phyloP scores from a whole-genome alignment of 2,113 vertebrate species.

The Dinomys branickii region DNA sequence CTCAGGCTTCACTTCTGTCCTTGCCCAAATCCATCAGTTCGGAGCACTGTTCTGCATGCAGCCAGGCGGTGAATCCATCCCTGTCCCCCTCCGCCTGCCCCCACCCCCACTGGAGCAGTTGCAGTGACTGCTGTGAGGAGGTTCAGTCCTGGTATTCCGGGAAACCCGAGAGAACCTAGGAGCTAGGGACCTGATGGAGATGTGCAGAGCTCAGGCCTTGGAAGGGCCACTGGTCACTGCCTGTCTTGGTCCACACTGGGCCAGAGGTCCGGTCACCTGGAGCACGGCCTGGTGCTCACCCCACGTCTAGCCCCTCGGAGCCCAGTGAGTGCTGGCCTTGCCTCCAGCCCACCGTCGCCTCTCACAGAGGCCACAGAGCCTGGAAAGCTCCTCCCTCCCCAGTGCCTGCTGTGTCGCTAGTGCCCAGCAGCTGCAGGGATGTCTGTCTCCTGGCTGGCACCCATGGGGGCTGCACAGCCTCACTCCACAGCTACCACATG shows the following conservation, averaged over 20 bases:
- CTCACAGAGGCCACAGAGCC: neutral
- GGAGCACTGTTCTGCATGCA: neutral
- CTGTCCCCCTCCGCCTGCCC: too few species aligned
- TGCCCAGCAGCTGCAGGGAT: neutral
- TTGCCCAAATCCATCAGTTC: neutral
- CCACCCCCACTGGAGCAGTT: accelerated
- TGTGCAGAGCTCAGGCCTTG: neutral
- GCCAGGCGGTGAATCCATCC: accelerated
- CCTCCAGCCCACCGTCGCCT: neutral
- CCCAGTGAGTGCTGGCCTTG: neutral
- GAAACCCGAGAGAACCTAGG: too few species aligned
- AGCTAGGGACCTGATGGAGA: too few species aligned
- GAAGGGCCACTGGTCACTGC: neutral
- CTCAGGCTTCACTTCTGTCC: neutral
- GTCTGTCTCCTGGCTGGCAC: neutral
- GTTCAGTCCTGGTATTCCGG: too few species aligned
- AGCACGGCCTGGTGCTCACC: neutral
- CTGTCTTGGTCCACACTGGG: too few species aligned
- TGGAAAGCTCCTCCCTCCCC: neutral
- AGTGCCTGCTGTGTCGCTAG: neutral
- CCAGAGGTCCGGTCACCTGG: neutral
- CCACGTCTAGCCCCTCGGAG: neutral
- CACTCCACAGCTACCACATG: neutral
- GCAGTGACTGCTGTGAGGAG: too few species aligned
- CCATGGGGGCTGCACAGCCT: neutral